Evolutionary conservation across 2,888 invertebrate species (phyloP), one percentile per base, ranked within the genome.

Genomic region (Cephus runcator): DNA sequence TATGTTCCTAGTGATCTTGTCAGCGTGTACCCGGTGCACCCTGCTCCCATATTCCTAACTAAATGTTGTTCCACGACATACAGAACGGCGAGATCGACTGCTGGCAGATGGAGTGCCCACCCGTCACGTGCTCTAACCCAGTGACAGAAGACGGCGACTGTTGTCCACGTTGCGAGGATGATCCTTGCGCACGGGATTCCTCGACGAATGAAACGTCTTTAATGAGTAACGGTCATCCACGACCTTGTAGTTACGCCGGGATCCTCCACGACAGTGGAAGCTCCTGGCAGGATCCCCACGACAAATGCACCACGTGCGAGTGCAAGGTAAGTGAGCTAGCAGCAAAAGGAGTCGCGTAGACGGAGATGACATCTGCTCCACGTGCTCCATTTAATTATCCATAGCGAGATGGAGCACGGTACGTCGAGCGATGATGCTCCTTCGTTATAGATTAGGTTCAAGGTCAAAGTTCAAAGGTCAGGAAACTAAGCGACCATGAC

Each of bases 21-120:
- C 30, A 73, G 33, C 68, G 15, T 34, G 6, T 76, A 75, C 68
- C 23, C 6, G 12, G 35, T 9, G 1, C n/a, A 12, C n/a, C 15
- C 11, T 34, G 34, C 69, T 4, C 4, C 30, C 23, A 23, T 15
- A 40, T 75, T 76, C 68, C 56, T 33, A 77, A 73, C n/a, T 73
- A n/a, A 40, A 12, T 40, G 36, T 77, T 36, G n/a, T 69, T 31
- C 40, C 15, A 11, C 4, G 35, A 33, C 69, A 36, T 79, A 56
- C 92, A 96, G 95, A 93, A 96, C 88, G 97, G 97, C 76, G 96
- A 97, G 92, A 95, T 96, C 86, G 97, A 97, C 93, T 97, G 97
- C 91, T 97, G 96, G 96, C 95, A 96, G 88, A 93, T 97, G 91
- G 95, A 96, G 90, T 97, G 97, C 92, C 97, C 96, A 86, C 94